Evolutionary conservation across 2,888 invertebrate species (phyloP), one percentile per base, ranked within the genome.

Genomic region (Seira musarum): DNA sequence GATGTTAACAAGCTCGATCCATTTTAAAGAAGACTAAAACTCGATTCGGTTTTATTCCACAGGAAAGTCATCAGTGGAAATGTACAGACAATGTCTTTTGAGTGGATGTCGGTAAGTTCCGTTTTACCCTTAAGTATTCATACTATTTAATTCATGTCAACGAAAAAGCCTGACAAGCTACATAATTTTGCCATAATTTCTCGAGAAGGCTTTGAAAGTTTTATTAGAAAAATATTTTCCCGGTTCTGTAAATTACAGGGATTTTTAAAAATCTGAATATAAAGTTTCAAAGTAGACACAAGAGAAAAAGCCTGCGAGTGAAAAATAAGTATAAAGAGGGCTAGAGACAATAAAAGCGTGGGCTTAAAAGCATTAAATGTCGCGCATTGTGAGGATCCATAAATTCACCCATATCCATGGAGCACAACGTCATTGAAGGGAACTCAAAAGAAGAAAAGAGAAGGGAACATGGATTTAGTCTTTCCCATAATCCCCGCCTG

Each of bases 41-140:
- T n/a, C n/a, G n/a, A n/a, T n/a, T n/a, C n/a, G n/a, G n/a, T n/a
- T n/a, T n/a, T n/a, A 15, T 8, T 30, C 8, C 8, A 8, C 30
- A 30, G 30, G 99, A 15, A 97, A 95, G 90, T 97, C 97, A 83
- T 97, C 97, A 87, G 99, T 99, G 2, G 99, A 99, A 90, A 99
- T 99, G 96, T 99, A 99, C 89, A 92, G 99, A 87, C 98, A 99
- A 90, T 97, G 97, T 15, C 91, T 99, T 83, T 91, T 99, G 77
- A 97, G 98, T 61, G 99, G 99, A 0, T 99, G 99, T 91, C 93
- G 98, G 94, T 96, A 88, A 89, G 89, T 67, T 30, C n/a, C n/a
- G n/a, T n/a, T n/a, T n/a, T n/a, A n/a, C n/a, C n/a, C n/a, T n/a
- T n/a, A n/a, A n/a, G n/a, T n/a, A n/a, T n/a, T n/a, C n/a, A n/a